Evolutionary conservation across 2,797 vertebrate genomes (phyloP).

Genomic region (Coregonus sp.): DNA sequence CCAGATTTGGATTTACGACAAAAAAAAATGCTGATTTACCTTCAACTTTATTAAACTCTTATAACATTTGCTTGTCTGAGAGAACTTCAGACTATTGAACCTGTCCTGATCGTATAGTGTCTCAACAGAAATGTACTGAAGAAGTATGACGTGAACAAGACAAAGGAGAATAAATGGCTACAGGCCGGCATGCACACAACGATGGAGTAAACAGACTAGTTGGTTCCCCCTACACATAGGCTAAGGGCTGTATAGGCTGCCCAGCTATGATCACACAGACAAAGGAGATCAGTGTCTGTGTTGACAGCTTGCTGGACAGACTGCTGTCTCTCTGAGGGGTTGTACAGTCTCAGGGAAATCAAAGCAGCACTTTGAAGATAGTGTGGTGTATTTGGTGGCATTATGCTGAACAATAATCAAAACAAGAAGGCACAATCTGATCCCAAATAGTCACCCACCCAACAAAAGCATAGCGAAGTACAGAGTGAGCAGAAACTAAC

Average conservation of each 20-base stretch:
- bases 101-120: constrained; percentile 54
- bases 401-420: constrained; percentile 58
- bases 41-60: constrained; percentile 76
- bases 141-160: constrained; percentile 65
- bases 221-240: constrained; percentile 25
- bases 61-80: constrained; percentile 71
- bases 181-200: constrained; percentile 75
- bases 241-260: constrained; percentile 45
- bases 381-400: constrained; percentile 53
- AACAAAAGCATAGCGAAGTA: constrained; percentile 55
- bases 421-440: constrained; percentile 73
- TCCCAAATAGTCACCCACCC: constrained; percentile 63
- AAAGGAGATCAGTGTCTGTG: constrained; percentile 50
- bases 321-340: constrained; percentile 31
- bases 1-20: constrained; percentile 59
- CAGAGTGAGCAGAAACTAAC: constrained; percentile 59
- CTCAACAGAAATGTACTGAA: constrained; percentile 71
- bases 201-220: constrained; percentile 57
- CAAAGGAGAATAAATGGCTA: constrained; percentile 68
- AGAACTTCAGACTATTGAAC: constrained; percentile 68
- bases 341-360: constrained; percentile 40
- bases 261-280: constrained; percentile 45
- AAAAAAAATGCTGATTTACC: constrained; percentile 66
- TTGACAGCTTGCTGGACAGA: constrained; percentile 45
- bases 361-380: constrained; percentile 47